Evolutionary conservation across 2,797 vertebrate genomes (phyloP).

Genomic region (Otolemur crassicaudatus): DNA sequence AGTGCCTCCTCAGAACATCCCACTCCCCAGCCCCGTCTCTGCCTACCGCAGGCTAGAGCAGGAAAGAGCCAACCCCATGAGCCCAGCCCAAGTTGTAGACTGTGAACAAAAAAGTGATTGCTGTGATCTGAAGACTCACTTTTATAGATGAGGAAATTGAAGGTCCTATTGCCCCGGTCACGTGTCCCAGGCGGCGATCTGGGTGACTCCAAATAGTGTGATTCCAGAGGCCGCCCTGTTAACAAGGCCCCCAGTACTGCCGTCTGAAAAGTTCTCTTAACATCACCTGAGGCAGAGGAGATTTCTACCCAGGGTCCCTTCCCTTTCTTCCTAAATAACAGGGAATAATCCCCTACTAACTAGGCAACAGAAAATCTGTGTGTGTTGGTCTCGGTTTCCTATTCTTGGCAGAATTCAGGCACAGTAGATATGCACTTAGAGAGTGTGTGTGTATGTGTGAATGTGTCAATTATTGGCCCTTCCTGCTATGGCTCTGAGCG

Average conservation of each 20-base stretch:
- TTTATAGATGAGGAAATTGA: not conserved
- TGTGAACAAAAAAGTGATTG: not conserved
- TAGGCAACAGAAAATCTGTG: accelerated
- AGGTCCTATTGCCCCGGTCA: not conserved
- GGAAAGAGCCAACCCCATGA: not conserved
- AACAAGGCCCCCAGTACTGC: not conserved
- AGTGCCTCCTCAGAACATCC: not conserved
- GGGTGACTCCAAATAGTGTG: not conserved
- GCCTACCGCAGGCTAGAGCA: not conserved
- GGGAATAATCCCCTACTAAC: not conserved
- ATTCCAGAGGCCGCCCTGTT: not conserved
- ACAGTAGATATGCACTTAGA: not conserved
- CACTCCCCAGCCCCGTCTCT: not conserved
- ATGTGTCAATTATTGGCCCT: accelerated
- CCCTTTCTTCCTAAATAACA: not conserved
- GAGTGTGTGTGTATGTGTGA: too few relatives aligned
- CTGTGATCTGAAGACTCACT: too few relatives aligned
- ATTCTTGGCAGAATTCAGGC: not conserved
- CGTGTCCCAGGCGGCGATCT: not conserved
- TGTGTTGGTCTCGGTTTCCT: not conserved
- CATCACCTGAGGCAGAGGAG: not conserved
- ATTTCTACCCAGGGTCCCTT: not conserved
- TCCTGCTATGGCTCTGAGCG: not conserved
- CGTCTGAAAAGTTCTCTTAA: not conserved
- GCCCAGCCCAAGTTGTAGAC: not conserved